These are phyloP conservation scores for Drosophila peninsularis DNA, from an alignment of 2,888 invertebrate genomes.

Conservation along the genomic window DNA sequence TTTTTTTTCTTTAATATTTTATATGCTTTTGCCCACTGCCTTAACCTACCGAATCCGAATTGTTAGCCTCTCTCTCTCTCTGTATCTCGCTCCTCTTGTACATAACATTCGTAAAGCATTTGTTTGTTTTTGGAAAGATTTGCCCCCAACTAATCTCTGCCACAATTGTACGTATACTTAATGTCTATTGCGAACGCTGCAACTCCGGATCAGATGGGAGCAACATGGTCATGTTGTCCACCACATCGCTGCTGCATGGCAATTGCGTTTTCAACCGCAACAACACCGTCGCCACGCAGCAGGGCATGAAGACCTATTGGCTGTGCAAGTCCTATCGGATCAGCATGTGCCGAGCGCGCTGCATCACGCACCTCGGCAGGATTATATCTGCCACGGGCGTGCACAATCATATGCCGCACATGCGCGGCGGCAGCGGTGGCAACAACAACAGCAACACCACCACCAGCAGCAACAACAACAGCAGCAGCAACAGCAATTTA, in stretches of 20 bases:
- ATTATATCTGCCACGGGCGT: constrained; percentile 85
- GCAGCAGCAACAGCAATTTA: constrained; percentile 14
- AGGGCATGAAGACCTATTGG: constrained; percentile 85
- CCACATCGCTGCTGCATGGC: constrained; percentile 84
- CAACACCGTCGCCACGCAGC: constrained; percentile 85
- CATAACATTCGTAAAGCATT: constrained; percentile 61
- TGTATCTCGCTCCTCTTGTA: constrained; percentile 43
- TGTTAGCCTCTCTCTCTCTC: constrained; percentile 7
- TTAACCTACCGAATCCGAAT: not conserved
- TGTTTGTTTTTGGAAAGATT: constrained; percentile 36
- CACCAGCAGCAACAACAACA: constrained; percentile 7
- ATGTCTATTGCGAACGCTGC: constrained; percentile 57
- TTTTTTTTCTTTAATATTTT: not conserved
- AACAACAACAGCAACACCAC: not conserved
- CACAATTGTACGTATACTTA: constrained; percentile 71
- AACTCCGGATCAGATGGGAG: constrained; percentile 77
- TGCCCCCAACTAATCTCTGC: constrained; percentile 71
- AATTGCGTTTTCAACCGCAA: constrained; percentile 85
- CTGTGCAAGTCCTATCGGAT: constrained; percentile 85
- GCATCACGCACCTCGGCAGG: constrained; percentile 85
- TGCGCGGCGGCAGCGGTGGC: constrained; percentile 70
- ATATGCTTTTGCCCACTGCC: constrained; percentile 1
- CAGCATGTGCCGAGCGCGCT: constrained; percentile 85
- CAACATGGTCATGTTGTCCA: constrained; percentile 85
- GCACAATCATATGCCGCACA: constrained; percentile 85